These are phyloP conservation scores for Steatornis caripensis DNA, from an alignment of 2,113 vertebrate species.

Conservation along the genomic window DNA sequence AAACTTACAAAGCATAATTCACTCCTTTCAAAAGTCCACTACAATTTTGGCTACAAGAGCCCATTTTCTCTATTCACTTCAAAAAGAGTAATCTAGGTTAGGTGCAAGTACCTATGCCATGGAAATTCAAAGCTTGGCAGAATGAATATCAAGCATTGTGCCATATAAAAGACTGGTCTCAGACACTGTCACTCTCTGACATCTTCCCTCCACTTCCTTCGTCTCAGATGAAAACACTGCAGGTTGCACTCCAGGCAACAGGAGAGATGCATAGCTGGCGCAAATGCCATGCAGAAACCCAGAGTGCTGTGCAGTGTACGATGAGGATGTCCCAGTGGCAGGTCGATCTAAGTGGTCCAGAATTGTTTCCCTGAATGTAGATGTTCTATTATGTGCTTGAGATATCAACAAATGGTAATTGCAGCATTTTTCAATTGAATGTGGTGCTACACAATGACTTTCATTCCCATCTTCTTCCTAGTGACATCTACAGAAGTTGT, in stretches of 20 bases:
- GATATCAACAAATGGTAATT: neutral
- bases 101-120: neutral
- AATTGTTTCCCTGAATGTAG: neutral
- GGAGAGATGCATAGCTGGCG: neutral
- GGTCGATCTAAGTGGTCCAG: neutral
- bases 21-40: neutral
- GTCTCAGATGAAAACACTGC: neutral
- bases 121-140: neutral
- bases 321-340: neutral
- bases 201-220: fast-evolving
- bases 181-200: neutral
- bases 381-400: neutral
- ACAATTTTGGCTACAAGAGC: fast-evolving
- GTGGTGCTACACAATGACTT: neutral
- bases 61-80: neutral
- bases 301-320: no score
- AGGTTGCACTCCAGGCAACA: neutral
- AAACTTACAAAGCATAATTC: neutral
- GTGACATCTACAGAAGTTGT: neutral
- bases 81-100: neutral
- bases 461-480: neutral
- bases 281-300: neutral
- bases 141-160: neutral
- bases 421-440: neutral
- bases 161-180: neutral